Evolutionary conservation across 2,888 invertebrate species (phyloP).

Genomic region (Teleogryllus oceanicus): DNA sequence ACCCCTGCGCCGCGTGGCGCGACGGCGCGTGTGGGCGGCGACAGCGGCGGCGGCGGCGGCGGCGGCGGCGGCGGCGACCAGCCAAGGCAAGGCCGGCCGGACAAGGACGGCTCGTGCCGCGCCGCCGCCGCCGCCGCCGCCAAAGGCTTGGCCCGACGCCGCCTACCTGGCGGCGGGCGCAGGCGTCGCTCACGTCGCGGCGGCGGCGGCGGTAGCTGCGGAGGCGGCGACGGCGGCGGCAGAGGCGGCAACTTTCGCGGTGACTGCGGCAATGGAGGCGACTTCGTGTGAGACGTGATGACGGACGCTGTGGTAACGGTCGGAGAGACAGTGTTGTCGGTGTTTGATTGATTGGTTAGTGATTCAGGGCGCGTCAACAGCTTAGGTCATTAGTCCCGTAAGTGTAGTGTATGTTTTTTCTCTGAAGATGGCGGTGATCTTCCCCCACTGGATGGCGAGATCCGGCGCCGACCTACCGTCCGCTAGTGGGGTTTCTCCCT

Average conservation of each 20-base stretch:
- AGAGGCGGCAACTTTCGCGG: not conserved
- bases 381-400: too few species aligned
- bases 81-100: not conserved
- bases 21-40: not conserved
- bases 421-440: too few species aligned
- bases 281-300: not conserved
- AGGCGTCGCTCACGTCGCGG: not conserved
- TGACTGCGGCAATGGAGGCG: not conserved
- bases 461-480: too few species aligned
- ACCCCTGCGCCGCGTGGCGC: too few species aligned
- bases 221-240: not conserved
- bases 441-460: too few species aligned
- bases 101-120: not conserved
- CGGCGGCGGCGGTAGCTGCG: not conserved
- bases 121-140: not conserved
- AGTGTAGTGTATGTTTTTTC: too few species aligned
- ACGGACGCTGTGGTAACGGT: too few species aligned
- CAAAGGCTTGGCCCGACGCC: conserved; percentile 6
- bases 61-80: not conserved
- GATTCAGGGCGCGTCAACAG: too few species aligned
- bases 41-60: not conserved
- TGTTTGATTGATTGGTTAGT: too few species aligned
- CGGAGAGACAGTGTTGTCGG: too few species aligned
- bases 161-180: conserved; percentile 3
- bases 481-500: too few species aligned